phyloP scores from a whole-genome alignment of 2,113 vertebrate genomes.

The Entomyzon cyanotis region DNA sequence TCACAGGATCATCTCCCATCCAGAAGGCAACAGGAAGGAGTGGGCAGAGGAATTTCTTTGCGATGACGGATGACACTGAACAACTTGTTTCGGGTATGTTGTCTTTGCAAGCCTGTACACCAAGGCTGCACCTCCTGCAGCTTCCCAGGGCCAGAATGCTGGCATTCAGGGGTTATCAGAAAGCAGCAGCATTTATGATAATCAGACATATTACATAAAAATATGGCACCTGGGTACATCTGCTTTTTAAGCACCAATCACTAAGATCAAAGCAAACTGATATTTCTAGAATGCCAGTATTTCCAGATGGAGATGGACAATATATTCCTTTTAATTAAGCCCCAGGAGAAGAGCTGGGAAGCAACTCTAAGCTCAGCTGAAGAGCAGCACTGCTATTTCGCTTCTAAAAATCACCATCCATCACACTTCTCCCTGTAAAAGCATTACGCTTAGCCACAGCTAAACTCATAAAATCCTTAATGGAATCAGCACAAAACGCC shows the following conservation, averaged over 20 bases:
- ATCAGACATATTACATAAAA: neutral
- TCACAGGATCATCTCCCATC: neutral
- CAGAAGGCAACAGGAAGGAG: conserved; percentile 16
- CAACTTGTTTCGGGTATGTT: neutral
- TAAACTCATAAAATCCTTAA: conserved; percentile 26
- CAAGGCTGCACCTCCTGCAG: neutral
- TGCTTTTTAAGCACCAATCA: neutral
- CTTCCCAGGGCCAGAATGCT: neutral
- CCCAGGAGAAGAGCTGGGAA: conserved; percentile 17
- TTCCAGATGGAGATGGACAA: neutral
- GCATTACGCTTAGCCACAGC: neutral
- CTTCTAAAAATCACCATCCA: conserved; percentile 7
- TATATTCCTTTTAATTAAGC: conserved; percentile 16
- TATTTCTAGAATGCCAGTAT: neutral
- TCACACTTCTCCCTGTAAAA: neutral
- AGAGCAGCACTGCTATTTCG: neutral
- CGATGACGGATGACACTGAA: accelerated
- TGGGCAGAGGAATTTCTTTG: conserved; percentile 8
- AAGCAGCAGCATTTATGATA: neutral
- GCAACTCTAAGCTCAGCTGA: neutral
- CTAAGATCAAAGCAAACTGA: neutral
- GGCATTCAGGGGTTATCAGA: neutral
- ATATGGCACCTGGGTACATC: neutral
- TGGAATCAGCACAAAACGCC: neutral
- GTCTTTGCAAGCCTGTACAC: neutral